Conservation (phyloP, 2,113 vertebrate genomes). For the Heteronetta atricapilla region DNA sequence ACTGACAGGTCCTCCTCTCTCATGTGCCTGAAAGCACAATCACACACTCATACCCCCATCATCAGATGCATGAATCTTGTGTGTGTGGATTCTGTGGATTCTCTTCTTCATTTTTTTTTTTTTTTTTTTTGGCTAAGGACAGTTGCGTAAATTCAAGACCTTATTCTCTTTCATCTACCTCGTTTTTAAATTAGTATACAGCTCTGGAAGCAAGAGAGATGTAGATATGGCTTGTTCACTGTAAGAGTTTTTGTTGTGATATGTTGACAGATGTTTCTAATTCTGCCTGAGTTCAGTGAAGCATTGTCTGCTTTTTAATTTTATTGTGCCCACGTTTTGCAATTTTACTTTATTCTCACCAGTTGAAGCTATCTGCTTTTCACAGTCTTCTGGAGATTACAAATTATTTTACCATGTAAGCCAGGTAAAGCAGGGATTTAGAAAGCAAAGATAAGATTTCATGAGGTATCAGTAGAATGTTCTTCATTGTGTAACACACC, state of each 20-base stretch:
- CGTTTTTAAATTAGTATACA: background rate
- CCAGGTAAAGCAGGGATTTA: background rate
- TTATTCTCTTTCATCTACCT: background rate
- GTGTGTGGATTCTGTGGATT: background rate
- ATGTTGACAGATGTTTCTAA: conserved; percentile 20
- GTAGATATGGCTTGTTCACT: background rate
- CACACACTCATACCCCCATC: accelerated
- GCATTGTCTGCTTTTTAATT: background rate
- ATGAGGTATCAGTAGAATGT: background rate
- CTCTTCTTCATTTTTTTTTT: background rate
- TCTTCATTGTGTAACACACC: background rate
- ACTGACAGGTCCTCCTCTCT: background rate
- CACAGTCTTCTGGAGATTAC: background rate
- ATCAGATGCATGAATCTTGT: accelerated
- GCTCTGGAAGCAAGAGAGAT: background rate
- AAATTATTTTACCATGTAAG: background rate
- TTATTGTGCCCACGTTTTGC: background rate
- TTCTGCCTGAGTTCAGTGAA: background rate
- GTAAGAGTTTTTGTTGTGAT: background rate
- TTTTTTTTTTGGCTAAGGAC: background rate
- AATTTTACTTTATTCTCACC: background rate
- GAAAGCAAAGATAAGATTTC: background rate
- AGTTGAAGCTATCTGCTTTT: background rate
- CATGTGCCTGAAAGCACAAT: background rate
- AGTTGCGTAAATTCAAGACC: background rate